Base-by-base conservation (phyloP, 2,888 invertebrate genomes). In the Drosophila koepferae region DNA sequence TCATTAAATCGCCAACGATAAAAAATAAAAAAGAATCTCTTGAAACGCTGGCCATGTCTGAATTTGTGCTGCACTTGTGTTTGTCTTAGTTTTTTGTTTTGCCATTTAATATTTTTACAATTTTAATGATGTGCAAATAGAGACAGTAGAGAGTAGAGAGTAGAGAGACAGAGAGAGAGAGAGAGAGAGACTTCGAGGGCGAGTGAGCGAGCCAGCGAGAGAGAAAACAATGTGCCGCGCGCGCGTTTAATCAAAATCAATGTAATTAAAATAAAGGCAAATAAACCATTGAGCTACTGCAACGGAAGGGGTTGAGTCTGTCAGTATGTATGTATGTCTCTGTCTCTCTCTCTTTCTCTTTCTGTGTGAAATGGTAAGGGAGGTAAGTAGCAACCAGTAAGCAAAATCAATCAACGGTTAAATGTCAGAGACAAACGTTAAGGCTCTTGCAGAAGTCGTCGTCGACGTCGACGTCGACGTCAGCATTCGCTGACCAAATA, bases 121-220 rank as follows among this genome's bases (percentile, higher is more conserved):
- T 92, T 92, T 92, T 92, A 92, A 92, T 92, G 92, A 92, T 92
- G 80, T 91, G 89, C 92, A 92, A 92, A 92, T 90, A 92, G 71
- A 65, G 61, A n/a, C 23, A 31, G 48, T 31, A 18, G 31, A n/a
- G n/a, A n/a, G n/a, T n/a, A n/a, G n/a, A n/a, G n/a, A n/a, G n/a
- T n/a, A n/a, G n/a, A n/a, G n/a, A 20, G 20, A 20, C 20, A 2
- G 20, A 20, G 20, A 20, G 9, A 8, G 28, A 28, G 43, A 9
- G n/a, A 38, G 20, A n/a, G 14, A 38, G 20, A n/a, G 34, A 63
- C 34, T 10, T 3, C 5, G 6, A 6, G 14, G 2, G 38, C 8
- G 41, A 0, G 7, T 2, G 43, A 28, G 23, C 40, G 48, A 62
- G 40, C 20, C 20, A 31, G 34, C 43, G 54, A 31, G 58, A 34